Evolutionary conservation across 2,888 invertebrate species (phyloP).

Genomic region (Campopleginae sp.): DNA sequence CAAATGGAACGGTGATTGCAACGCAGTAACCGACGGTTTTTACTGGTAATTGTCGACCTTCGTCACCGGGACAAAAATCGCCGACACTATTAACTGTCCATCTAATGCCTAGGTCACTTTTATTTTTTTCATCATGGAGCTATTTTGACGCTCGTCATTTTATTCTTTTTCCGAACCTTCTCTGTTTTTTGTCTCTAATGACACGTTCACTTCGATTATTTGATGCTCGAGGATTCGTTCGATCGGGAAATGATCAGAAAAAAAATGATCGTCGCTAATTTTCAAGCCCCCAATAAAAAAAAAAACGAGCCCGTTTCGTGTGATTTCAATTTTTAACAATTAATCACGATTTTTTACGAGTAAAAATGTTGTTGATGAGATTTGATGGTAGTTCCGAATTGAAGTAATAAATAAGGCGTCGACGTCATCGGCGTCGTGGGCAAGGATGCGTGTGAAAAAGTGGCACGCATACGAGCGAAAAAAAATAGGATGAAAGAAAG

Average conservation of each 20-base stretch:
- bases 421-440: conserved; percentile 43
- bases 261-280: background rate
- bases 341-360: background rate
- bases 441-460: conserved; percentile 54
- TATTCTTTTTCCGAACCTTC: background rate
- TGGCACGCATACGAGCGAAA: conserved; percentile 49
- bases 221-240: background rate
- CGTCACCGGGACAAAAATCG: conserved; percentile 1
- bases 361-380: background rate
- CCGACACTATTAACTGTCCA: background rate
- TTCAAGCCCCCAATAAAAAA: background rate
- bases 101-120: background rate
- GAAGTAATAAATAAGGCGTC: conserved; percentile 23
- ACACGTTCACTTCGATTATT: background rate
- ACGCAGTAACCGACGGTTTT: background rate
- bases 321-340: background rate
- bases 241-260: background rate
- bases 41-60: background rate
- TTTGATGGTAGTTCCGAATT: background rate
- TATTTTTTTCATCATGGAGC: background rate
- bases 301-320: too few species aligned
- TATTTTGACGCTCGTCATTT: background rate
- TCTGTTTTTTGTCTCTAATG: background rate
- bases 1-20: background rate
- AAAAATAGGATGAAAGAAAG: conserved; percentile 48